phyloP scores from a whole-genome alignment of 2,113 vertebrate genomes.

The Aplodontia rufa region DNA sequence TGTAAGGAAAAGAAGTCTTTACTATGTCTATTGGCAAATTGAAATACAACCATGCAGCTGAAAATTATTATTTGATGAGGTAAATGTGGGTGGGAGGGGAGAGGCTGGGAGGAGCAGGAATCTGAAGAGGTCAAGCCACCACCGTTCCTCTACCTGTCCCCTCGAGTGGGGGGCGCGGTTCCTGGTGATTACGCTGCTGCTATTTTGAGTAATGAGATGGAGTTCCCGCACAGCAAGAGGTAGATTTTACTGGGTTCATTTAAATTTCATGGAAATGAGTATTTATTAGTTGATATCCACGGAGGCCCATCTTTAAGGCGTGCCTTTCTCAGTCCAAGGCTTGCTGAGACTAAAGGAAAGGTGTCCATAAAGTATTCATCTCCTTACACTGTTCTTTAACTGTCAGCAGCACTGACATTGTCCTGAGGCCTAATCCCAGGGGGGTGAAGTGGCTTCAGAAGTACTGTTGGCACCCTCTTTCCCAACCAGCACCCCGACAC shows the following conservation, averaged over 20 bases:
- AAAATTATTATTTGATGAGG: background rate
- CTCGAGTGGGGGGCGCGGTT: background rate
- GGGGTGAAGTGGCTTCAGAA: background rate
- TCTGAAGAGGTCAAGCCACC: background rate
- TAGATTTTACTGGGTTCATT: constrained; percentile 86
- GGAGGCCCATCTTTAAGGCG: background rate
- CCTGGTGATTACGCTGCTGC: constrained; percentile 75
- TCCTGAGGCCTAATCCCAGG: background rate
- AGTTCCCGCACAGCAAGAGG: constrained; percentile 85
- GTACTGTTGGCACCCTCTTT: background rate
- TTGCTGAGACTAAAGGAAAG: background rate
- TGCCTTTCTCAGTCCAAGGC: background rate
- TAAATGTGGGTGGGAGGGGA: background rate
- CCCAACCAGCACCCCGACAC: background rate
- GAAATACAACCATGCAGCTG: background rate
- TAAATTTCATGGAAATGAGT: constrained; percentile 82
- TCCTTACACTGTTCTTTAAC: background rate
- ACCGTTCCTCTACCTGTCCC: background rate
- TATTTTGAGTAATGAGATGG: constrained; percentile 86
- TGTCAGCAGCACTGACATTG: background rate
- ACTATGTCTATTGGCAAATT: background rate
- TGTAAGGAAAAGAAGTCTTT: background rate
- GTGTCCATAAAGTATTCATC: background rate
- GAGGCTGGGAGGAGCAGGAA: background rate
- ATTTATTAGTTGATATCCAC: constrained; percentile 51